Conservation (phyloP, 2,797 vertebrate genomes). For the Anas georgica region DNA sequence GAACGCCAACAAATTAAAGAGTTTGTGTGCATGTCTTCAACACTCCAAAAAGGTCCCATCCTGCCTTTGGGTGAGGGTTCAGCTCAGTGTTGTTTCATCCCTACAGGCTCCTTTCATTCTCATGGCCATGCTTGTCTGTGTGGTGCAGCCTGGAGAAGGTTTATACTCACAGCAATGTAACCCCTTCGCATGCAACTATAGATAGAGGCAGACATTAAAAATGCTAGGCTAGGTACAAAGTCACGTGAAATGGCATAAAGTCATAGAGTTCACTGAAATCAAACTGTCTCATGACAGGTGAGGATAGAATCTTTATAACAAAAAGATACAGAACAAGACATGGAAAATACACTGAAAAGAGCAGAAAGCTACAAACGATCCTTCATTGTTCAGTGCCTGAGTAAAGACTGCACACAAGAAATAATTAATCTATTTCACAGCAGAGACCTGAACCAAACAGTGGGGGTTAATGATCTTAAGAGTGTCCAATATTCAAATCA, state of each 20-base stretch:
- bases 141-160: not conserved
- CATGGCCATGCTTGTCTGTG: rapidly evolving
- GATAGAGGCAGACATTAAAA: not conserved
- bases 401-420: not conserved
- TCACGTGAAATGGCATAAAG: not conserved
- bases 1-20: not conserved
- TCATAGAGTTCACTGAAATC: not conserved
- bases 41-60: not conserved
- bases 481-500: not conserved
- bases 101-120: not conserved
- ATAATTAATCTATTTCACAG: not conserved
- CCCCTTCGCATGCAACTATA: not conserved
- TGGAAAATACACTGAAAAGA: not conserved
- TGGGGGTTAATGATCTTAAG: not conserved
- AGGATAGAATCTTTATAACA: not conserved
- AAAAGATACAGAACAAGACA: not conserved
- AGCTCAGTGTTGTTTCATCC: not conserved
- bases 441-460: not conserved
- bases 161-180: not conserved
- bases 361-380: not conserved
- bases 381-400: not conserved
- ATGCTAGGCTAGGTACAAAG: not conserved
- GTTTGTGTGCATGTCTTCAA: rapidly evolving
- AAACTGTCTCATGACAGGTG: not conserved
- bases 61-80: not conserved